Conservation (phyloP, 2,113 vertebrate genomes). For the Neolamprologus ventralis region DNA sequence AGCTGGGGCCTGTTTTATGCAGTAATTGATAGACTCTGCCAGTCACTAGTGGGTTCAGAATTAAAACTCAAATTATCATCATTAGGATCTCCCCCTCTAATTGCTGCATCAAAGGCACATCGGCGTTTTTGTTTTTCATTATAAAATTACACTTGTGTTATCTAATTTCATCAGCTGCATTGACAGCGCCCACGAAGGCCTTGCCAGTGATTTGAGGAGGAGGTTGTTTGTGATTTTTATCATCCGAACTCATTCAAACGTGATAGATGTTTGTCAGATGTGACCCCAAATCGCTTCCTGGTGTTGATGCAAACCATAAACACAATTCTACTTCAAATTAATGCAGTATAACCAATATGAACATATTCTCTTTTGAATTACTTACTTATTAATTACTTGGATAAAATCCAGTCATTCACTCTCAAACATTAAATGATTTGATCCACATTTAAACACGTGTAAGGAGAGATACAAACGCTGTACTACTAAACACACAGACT, state of each 20-base stretch:
- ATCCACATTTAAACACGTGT: neutral
- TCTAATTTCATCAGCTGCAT: conserved; percentile 58
- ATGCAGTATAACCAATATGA: neutral
- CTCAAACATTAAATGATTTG: neutral
- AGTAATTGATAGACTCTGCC: conserved; percentile 89
- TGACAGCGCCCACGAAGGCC: neutral
- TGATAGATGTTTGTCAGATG: neutral
- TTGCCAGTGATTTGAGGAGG: neutral
- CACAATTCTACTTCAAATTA: neutral
- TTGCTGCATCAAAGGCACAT: conserved; percentile 67
- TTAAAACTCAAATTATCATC: conserved; percentile 84
- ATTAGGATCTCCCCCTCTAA: conserved; percentile 67
- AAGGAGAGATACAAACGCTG: rapidly evolving
- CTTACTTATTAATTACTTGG: neutral
- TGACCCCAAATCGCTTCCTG: neutral
- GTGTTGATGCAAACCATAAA: neutral
- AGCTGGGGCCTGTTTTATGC: conserved; percentile 79
- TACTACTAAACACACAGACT: neutral
- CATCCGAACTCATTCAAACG: neutral
- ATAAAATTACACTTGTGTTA: conserved; percentile 63
- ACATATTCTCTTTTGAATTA: neutral
- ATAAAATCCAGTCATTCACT: neutral
- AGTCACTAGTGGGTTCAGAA: conserved; percentile 86
- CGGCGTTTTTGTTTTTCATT: conserved; percentile 66
- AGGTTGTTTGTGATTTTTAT: neutral